Percentiles rank a stretch among this genome's conserved stretches.
These are phyloP conservation scores for Alcedo quadribrachys DNA, from an alignment of 2,797 vertebrate species.

Conservation along the genomic window DNA sequence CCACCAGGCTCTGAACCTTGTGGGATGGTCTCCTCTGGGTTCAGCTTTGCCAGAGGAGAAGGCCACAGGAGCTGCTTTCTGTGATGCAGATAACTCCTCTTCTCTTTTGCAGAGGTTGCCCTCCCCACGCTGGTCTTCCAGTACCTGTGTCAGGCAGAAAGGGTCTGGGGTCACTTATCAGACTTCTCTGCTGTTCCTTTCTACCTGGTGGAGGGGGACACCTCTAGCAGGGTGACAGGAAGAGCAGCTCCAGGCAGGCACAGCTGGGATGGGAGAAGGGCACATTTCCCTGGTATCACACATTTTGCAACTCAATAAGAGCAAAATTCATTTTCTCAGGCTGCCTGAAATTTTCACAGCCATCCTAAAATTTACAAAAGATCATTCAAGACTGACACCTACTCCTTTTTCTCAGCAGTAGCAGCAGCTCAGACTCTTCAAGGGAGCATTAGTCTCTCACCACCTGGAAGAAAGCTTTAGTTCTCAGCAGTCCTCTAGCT, in stretches of 20 bases:
- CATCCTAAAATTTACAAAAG: background rate
- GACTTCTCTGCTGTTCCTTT: background rate
- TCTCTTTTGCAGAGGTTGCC: background rate
- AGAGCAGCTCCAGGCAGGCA: background rate
- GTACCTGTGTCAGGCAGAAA: background rate
- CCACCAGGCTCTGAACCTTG: background rate
- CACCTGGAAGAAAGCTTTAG: background rate
- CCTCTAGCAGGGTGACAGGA: background rate
- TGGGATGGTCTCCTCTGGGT: background rate
- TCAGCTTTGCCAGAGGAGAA: background rate
- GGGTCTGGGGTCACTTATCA: background rate
- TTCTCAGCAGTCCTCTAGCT: background rate
- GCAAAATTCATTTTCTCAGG: background rate
- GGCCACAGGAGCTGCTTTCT: background rate
- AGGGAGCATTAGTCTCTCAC: background rate
- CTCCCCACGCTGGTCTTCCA: background rate
- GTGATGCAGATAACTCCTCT: background rate
- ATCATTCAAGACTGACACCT: fast-evolving
- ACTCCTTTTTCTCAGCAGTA: background rate
- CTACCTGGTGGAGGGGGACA: background rate
- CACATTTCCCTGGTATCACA: background rate
- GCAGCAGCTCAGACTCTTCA: background rate
- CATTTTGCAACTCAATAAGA: background rate
- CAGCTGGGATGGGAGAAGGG: background rate
- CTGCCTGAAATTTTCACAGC: background rate